Base-by-base conservation (phyloP, 2,113 vertebrate genomes). In the Marcusenius ussheri region DNA sequence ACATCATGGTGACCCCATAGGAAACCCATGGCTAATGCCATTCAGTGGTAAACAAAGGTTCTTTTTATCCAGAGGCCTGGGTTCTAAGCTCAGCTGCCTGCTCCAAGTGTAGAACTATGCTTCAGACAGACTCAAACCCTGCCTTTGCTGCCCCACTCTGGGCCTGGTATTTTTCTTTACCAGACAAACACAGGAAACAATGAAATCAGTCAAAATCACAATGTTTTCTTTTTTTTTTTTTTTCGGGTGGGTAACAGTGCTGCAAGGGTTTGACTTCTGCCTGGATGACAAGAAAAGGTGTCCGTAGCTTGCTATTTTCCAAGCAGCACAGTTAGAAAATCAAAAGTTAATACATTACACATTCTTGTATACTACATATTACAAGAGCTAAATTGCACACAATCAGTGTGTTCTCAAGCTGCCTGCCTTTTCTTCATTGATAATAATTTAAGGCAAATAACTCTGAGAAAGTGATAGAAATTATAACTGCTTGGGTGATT, bases 21-120 rank as follows among this genome's bases (percentile, higher is more conserved):
- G 96, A 97, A 98, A 95, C 95, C 96, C 96, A 97, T 97, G 97
- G 95, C 97, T 97, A 97, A 98, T 97, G 96, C 97, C 96, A 97
- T 97, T 98, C 96, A 97, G 91, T 91, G 91, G 92, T 89, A 92
- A 97, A 98, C 97, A 98, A 98, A 98, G 96, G 95, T 92, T 93
- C 96, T 96, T 95, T 98, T 97, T 96, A 96, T 96, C 95, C 91
- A 90, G 91, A 95, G 96, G 96, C 96, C 96, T 94, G 95, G 95
- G 95, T 96, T 96, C 96, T 95, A 93, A 95, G 97, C 96, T 97
- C 96, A 97, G 96, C 96, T 97, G 95, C 95, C 96, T 95, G 96
- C 95, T 96, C 91, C 46, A 91, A 95, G 94, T 95, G 94, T 95
- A 96, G 96, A 96, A 96, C 96, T 96, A 95, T 96, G 96, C 92